Evolutionary conservation across 2,888 invertebrate species (phyloP), one percentile per base, ranked within the genome.

Genomic region (Oxyteleia sp.): DNA sequence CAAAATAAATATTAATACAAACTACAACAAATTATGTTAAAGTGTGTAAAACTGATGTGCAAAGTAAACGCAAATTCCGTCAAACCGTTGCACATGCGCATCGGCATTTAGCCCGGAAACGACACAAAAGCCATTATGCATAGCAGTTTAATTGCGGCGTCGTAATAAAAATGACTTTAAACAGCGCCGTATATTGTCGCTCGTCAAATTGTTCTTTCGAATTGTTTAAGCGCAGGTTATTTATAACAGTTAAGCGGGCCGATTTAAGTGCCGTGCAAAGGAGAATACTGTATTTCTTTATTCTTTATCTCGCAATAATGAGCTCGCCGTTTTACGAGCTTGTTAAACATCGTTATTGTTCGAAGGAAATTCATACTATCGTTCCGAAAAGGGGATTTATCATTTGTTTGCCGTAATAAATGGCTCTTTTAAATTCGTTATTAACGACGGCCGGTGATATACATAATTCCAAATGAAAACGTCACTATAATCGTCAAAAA

Each of bases 81-180:
- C 26, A 3, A 26, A 5, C 26, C 5, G 5, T 26, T 32, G 32
- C 32, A 32, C 32, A 32, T 32, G 32, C 32, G 32, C 8, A 32
- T 47, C 15, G 2, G 18, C 10, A 10, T 15, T 29, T 15, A n/a
- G 29, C 2, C 29, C 51, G 29, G 51, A 11, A 32, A 16, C 18
- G 16, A 16, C 11, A 13, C 18, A 55, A 41, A 38, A 64, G 63
- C 63, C 63, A 64, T 64, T 64, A 64, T 49, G 49, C 35, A 64
- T 10, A 49, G 63, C 16, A 16, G 66, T 66, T 66, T 66, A 66
- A 66, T 66, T 66, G 41, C 53, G 43, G 51, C 41, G 20, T 41
- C 29, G 66, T 41, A 66, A 66, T 53, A 66, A 66, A 66, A 66
- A 43, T 66, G 26, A 66, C 53, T 66, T 53, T 43, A 53, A 66